Base-by-base conservation (phyloP, 1,140 invertebrate genomes). In the Luehdorfia chinensis region DNA sequence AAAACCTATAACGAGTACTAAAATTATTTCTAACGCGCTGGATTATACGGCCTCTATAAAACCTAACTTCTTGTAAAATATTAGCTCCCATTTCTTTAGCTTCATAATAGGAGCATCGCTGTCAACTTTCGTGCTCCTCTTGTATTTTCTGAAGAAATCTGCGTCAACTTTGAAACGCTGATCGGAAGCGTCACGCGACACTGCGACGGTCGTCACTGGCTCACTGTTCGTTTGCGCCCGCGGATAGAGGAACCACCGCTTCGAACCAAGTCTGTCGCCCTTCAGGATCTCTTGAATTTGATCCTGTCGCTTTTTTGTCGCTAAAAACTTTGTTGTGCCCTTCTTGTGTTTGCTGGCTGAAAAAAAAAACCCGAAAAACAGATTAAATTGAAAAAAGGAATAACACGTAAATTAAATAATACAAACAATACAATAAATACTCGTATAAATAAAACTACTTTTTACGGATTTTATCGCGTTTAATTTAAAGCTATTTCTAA, bases 31-130 rank as follows among this genome's bases (percentile, higher is more conserved):
- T 9, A 34, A 34, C 1, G 9, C 5, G 7, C 4, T 7, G 3
- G 7, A 27, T 43, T 23, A 80, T 53, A 79, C 69, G 36, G 76
- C 74, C 28, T 74, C 71, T 53, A 85, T 69, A 57, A 85, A 85
- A 3, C 78, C 81, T 59, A 85, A 47, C 44, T 79, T 83, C 57
- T 85, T 75, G 59, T 85, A 85, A 32, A 85, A 66, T 33, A 80
- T 56, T 21, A 85, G 45, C 37, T 85, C 80, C 78, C 80, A 85
- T 23, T 75, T 60, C 53, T 79, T 80, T 5, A 85, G 58, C 28
- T 85, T 80, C 0, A 72, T 67, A 2, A 83, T 79, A 0, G 80
- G 80, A 2, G 73, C 71, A 16, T 80, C 73, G 2, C 6, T 47
- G 34, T 75, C 74, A 1, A 80, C 55, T 12, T 65, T 69, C 49